Conservation (phyloP, 2,113 vertebrate genomes). For the Speoplatyrhinus poulsoni region DNA sequence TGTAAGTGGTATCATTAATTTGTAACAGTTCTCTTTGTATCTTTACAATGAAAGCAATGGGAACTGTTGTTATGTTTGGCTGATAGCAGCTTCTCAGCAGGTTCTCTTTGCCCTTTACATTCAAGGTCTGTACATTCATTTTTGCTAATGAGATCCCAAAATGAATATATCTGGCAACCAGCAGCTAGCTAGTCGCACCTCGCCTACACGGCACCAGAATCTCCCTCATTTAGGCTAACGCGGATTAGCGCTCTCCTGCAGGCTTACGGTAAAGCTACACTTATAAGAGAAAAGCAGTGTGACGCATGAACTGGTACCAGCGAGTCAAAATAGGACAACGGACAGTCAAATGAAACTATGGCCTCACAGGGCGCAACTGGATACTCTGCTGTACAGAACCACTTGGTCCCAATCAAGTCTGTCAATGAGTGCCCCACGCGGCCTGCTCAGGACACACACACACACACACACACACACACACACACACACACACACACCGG, state of each 20-base stretch:
- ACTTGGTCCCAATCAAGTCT: not conserved
- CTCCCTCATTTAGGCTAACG: constrained; percentile 12
- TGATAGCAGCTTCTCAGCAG: not conserved
- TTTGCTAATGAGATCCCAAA: constrained; percentile 5
- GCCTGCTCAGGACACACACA: constrained; percentile 39
- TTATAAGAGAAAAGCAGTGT: constrained; percentile 3
- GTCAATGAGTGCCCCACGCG: constrained; percentile 39
- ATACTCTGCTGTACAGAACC: constrained; percentile 40
- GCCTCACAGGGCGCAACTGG: constrained; percentile 41
- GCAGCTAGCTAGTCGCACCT: constrained; percentile 4
- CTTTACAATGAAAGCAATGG: too few relatives aligned
- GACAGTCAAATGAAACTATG: constrained; percentile 28
- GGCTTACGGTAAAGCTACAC: constrained; percentile 11
- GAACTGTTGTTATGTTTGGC: too few relatives aligned
- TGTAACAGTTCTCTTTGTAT: too few relatives aligned
- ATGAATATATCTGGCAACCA: not conserved
- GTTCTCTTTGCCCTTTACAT: constrained; percentile 1
- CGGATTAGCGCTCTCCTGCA: constrained; percentile 26
- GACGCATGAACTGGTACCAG: not conserved
- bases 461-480: constrained; percentile 11
- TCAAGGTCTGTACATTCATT: not conserved
- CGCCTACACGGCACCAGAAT: constrained; percentile 6
- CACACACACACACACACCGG: not conserved
- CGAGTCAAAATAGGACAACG: constrained; percentile 16
- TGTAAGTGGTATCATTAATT: too few relatives aligned